Evolutionary conservation across 1,140 invertebrate species (phyloP), one percentile per base, ranked within the genome.

Genomic region (Drosophila truncata): DNA sequence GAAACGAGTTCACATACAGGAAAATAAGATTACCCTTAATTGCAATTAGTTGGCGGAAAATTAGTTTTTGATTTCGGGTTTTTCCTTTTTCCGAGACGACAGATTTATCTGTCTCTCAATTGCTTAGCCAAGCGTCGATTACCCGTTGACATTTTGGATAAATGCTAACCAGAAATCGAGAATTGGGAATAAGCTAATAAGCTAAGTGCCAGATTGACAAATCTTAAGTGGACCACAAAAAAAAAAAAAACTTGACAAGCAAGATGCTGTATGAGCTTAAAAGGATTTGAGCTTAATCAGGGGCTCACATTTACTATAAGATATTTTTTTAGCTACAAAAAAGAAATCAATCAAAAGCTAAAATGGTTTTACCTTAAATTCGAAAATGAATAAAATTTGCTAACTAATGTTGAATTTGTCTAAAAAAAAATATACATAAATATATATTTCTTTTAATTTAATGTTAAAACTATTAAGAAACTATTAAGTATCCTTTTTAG

Each of bases 11-110:
- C 35, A 25, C 11, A 67, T 70, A 14, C 66, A 33, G 46, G 62
- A 66, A 41, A 66, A 42, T 50, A 31, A 31, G 65, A 69, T 69
- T 69, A 69, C 65, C 65, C 62, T 66, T 70, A 70, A 70, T 70
- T 70, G 66, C 66, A 67, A 70, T 70, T 70, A 70, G 66, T 54
- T 33, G 66, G 35, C 66, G 66, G 62, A 69, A 69, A 69, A 69
- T 69, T 23, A 47, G 62, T 52, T 13, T 66, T 67, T 55, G 62
- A 67, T 67, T 70, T 54, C 46, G 63, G 62, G 47, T 67, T 70
- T 70, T 70, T 54, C 25, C 37, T n/a, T 35, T 67, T 25, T 8
- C n/a, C 35, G 35, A 42, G 27, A 23, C 62, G 62, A 54, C 61
- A 49, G 35, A 33, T 52, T 70, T 70, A 70, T 70, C 66, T 52